These are phyloP conservation scores for Hyla sarda DNA, from an alignment of 2,113 vertebrate genomes.

Conservation along the genomic window DNA sequence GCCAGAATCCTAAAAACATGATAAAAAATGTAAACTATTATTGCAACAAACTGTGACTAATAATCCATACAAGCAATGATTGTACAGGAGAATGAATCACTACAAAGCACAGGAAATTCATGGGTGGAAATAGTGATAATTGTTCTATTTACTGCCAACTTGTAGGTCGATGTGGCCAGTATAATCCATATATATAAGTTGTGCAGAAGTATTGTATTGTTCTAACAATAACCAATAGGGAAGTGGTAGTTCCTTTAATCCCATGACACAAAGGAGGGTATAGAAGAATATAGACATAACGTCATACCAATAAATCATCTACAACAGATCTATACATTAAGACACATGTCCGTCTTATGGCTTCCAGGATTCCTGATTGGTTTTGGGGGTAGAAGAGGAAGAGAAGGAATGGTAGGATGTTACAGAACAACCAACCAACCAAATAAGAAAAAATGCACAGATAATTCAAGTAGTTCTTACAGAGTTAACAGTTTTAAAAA, in stretches of 20 bases:
- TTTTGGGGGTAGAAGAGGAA: no score
- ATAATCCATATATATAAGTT: background rate
- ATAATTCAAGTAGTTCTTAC: background rate
- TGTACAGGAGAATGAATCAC: background rate
- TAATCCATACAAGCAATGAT: background rate
- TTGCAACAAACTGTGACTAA: background rate
- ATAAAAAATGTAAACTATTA: background rate
- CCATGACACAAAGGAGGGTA: background rate
- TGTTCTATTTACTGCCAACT: background rate
- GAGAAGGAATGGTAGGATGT: no score
- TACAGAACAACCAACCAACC: no score
- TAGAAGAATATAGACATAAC: background rate
- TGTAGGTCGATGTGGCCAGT: background rate
- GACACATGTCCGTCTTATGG: background rate
- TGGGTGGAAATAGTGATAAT: background rate
- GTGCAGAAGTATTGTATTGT: background rate
- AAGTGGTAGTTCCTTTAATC: background rate
- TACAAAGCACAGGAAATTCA: slow-evolving; percentile 13
- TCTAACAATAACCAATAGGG: background rate
- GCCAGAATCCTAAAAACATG: background rate
- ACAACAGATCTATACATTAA: background rate
- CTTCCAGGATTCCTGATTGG: background rate
- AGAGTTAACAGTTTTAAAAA: no score
- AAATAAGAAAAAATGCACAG: background rate
- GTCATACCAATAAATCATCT: background rate